phyloP scores from a whole-genome alignment of 2,113 vertebrate genomes.

The Dipodomys ordii region DNA sequence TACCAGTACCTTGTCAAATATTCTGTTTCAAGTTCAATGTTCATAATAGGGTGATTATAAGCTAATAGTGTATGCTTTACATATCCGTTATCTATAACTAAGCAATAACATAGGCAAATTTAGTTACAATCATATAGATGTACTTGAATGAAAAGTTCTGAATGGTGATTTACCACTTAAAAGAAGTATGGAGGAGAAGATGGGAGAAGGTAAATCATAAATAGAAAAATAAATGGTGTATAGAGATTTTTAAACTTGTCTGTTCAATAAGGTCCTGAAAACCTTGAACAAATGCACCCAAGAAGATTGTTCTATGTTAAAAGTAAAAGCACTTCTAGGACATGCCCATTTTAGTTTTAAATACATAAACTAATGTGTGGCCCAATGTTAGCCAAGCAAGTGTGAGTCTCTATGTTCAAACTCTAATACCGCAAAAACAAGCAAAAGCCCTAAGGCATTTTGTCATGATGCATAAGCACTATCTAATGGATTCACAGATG shows the following conservation, averaged over 20 bases:
- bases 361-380: too few relatives aligned
- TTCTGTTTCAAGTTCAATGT: neutral
- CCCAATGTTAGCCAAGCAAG: too few relatives aligned
- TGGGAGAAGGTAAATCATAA: neutral
- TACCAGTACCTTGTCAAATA: neutral
- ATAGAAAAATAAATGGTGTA: neutral
- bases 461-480: neutral
- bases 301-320: slow-evolving; percentile 3
- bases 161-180: neutral
- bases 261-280: neutral
- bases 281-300: neutral
- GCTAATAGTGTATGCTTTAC: neutral
- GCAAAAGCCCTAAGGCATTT: neutral
- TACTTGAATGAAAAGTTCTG: neutral
- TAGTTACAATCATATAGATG: neutral
- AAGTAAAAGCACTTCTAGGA: neutral
- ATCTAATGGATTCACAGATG: neutral
- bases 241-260: neutral
- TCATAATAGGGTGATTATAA: neutral
- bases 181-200: too few relatives aligned
- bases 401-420: too few relatives aligned
- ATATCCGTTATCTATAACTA: neutral
- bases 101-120: neutral
- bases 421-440: too few relatives aligned
- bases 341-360: neutral